Evolutionary conservation across 2,888 invertebrate species (phyloP), one percentile per base, ranked within the genome.

Genomic region (Dendrolimus pini): DNA sequence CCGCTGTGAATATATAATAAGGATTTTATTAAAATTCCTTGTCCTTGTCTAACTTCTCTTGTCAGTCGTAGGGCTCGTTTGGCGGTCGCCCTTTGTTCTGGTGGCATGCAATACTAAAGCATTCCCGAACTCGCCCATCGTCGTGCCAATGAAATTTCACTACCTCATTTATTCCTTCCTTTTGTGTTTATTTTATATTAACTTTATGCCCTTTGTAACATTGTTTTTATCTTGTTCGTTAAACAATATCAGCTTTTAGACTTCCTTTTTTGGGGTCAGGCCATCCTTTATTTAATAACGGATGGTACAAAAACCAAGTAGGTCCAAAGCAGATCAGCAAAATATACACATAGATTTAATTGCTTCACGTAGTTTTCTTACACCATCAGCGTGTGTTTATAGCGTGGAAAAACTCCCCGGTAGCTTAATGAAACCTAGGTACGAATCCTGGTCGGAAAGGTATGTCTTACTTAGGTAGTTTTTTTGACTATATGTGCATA

Each of bases 1-100:
- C 78, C 80, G 79, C 78, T 78, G 75, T 85, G 86, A 89, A 88
- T 89, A 86, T 84, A 83, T 87, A 88, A 88, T 87, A 86, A 85
- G 85, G 82, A 80, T 88, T 88, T 85, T 88, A 89, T 88, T 87
- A 89, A 89, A 88, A 87, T 88, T 87, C 84, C 85, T 82, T 81
- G 82, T 75, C 83, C 84, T 85, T 87, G 83, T 47, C 47, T 30
- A 30, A 30, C 30, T 30, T 30, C 6, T 87, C 83, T 82, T 78
- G 81, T 76, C 73, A 77, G 82, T 81, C 75, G 76, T 69, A 72
- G 71, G 81, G 74, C 69, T 72, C 74, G 64, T 69, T 73, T 67
- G 63, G 62, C 71, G 71, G 71, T 71, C 69, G 68, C 69, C 82
- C 79, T 84, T 89, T 87, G 85, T 86, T 79, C 78, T 72, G 75